Percentiles rank a stretch among this genome's conserved stretches.
Conservation (phyloP, 2,797 vertebrate species). For the Sebastes matsubarae region DNA sequence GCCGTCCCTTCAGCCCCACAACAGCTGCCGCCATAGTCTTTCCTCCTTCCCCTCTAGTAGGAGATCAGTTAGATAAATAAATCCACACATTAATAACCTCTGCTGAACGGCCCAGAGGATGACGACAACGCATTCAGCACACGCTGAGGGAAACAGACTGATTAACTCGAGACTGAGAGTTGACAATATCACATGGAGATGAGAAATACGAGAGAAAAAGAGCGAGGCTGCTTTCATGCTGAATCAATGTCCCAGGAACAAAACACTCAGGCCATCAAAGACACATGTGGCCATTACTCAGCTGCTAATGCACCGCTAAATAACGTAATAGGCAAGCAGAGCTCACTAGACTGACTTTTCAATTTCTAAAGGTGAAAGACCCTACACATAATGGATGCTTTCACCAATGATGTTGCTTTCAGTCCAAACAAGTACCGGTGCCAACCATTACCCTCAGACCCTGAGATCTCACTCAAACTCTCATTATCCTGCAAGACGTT, state of each 20-base stretch:
- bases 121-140: slow-evolving; percentile 7
- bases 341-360: background rate
- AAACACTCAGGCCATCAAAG: background rate
- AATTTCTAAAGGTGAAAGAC: background rate
- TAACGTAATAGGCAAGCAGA: background rate
- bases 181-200: slow-evolving; percentile 21
- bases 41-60: slow-evolving; percentile 25
- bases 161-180: slow-evolving; percentile 30
- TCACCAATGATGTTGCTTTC: background rate
- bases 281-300: background rate
- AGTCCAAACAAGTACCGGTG: background rate
- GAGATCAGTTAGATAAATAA: slow-evolving; percentile 76
- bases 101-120: slow-evolving; percentile 14
- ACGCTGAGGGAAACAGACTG: slow-evolving; percentile 20
- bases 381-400: background rate
- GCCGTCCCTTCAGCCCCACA: slow-evolving; percentile 46
- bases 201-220: slow-evolving; percentile 2
- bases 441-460: background rate
- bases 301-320: background rate
- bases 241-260: background rate
- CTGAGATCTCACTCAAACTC: background rate
- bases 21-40: slow-evolving; percentile 67
- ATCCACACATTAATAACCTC: slow-evolving; percentile 66
- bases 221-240: background rate
- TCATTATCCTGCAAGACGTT: background rate